Base-by-base conservation (phyloP, 1,140 invertebrate genomes). In the Drosophila gunungcola region DNA sequence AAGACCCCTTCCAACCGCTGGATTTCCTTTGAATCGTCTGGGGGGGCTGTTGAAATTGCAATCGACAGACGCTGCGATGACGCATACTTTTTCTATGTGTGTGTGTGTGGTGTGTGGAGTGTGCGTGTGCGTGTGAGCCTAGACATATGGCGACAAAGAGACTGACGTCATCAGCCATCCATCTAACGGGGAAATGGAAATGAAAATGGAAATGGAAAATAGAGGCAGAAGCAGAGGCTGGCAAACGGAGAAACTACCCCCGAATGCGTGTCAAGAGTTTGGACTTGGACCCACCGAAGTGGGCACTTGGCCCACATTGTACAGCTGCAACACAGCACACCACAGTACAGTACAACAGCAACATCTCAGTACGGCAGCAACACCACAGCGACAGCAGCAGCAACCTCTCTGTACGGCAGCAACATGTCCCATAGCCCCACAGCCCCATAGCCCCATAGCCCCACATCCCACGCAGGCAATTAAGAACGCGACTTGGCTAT, bases 141-240 rank as follows among this genome's bases (percentile, higher is more conserved):
- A 80, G 77, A 77, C 81, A 85, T 88, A 86, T 86, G 83, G 83
- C 83, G 83, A 88, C 83, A 86, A 78, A 76, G 70, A 83, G 69
- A 83, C 75, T 86, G 82, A 86, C 82, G 82, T 86, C 82, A 86
- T 88, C 61, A 74, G 63, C 60, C 57, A 65, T 67, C 41, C 57
- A 62, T 41, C 9, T 29, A 41, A 62, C 29, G 16, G 64, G 38
- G 32, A 27, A 55, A 58, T 57, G 36, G 58, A 27, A 53, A 53
- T 60, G 10, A 13, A 54, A 38, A 54, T 27, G 46, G n/a, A n/a
- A 52, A 25, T 34, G 48, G 48, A 25, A 42, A 55, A 29, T 55
- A 34, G 51, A 29, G 16, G 16, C 16, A 21, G 29, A 39, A 62
- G 36, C 21, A 38, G 45, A 64, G 45, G 36, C 64, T 68, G 64